phyloP scores from a whole-genome alignment of 2,113 vertebrate species.

The Spea multiplicata region DNA sequence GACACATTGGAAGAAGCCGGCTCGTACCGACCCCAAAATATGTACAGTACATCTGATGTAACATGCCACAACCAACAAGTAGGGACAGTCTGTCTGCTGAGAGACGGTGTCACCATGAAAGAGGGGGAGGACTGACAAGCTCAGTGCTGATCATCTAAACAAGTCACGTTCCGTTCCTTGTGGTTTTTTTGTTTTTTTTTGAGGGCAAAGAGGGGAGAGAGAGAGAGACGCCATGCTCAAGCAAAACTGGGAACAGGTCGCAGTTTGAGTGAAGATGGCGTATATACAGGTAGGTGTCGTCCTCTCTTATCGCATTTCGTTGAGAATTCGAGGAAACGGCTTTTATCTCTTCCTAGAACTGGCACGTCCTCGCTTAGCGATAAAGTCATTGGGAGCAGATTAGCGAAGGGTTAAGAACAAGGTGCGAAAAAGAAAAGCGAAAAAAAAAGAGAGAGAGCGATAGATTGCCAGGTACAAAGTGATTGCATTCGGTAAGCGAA shows the following conservation, averaged over 20 bases:
- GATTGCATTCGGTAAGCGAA: too few relatives aligned
- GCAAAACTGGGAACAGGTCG: constrained; percentile 44
- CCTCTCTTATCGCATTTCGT: neutral
- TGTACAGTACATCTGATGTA: constrained; percentile 24
- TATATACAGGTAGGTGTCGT: constrained; percentile 64
- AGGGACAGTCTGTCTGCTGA: constrained; percentile 8
- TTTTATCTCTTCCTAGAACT: constrained; percentile 12
- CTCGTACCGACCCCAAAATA: constrained; percentile 11
- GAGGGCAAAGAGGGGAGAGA: constrained; percentile 54
- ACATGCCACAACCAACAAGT: constrained; percentile 12
- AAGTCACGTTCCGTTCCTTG: constrained; percentile 37
- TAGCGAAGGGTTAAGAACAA: neutral
- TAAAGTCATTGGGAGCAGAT: neutral
- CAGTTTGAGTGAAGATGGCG: constrained; percentile 62
- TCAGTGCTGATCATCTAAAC: constrained; percentile 6
- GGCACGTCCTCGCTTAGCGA: neutral
- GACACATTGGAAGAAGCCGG: neutral
- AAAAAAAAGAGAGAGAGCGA: neutral
- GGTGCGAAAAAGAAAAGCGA: neutral
- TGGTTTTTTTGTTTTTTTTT: constrained; percentile 21
- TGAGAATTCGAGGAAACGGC: neutral
- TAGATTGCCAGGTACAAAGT: neutral
- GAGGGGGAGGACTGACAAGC: neutral
- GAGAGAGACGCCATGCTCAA: constrained; percentile 53
- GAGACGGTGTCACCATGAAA: constrained; percentile 24